Evolutionary conservation across 2,888 invertebrate species (phyloP).

Genomic region (Ophion ellenae): DNA sequence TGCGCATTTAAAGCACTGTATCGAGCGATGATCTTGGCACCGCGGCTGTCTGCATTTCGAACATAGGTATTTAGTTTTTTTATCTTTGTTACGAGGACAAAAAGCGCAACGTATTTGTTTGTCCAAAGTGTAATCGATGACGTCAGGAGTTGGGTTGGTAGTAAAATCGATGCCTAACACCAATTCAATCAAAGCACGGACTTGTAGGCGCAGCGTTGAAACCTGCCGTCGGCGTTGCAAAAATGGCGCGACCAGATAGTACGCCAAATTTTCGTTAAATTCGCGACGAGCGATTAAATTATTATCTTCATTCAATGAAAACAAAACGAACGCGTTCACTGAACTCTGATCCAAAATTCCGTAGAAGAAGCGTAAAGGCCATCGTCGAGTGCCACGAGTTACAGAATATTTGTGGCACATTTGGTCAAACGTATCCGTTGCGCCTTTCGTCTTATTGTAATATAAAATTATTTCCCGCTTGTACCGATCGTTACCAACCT

Average conservation of each 20-base stretch:
- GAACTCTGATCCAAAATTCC: constrained; percentile 68
- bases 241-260: constrained; percentile 25
- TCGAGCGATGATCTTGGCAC: constrained; percentile 39
- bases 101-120: constrained; percentile 34
- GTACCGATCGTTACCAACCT: too few relatives aligned
- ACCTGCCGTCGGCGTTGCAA: constrained; percentile 18
- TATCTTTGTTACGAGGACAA: constrained; percentile 44
- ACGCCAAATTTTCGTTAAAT: constrained; percentile 9
- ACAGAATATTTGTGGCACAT: constrained; percentile 48
- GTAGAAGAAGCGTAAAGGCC: constrained; percentile 69
- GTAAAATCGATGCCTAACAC: constrained; percentile 36
- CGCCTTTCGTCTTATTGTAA: too few relatives aligned
- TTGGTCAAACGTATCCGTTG: too few relatives aligned
- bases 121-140: constrained; percentile 21
- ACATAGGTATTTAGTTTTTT: constrained; percentile 33
- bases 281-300: constrained; percentile 27
- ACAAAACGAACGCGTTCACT: constrained; percentile 51
- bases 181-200: constrained; percentile 23
- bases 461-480: too few relatives aligned
- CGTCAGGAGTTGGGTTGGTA: constrained; percentile 12
- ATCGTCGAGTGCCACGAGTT: constrained; percentile 63
- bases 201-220: constrained; percentile 22
- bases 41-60: constrained; percentile 37
- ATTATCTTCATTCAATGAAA: constrained; percentile 34
- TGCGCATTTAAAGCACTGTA: constrained; percentile 34